A percentile compares a stretch with the other conserved stretches of the same genome.
Conservation (phyloP, 2,797 vertebrate species). For the Etheostoma perlongum region DNA sequence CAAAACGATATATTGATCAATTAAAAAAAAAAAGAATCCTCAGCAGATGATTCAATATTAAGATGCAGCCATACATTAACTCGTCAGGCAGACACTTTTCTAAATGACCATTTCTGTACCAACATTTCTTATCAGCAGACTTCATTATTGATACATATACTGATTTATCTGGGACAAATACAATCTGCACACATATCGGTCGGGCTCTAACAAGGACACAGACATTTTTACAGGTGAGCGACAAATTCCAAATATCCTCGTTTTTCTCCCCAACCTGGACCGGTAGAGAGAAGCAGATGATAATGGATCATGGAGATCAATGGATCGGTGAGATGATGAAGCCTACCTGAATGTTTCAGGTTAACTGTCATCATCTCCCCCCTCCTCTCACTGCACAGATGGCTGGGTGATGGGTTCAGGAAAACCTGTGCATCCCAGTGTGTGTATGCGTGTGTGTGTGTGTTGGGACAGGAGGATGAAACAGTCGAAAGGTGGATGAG, state of each 20-base stretch:
- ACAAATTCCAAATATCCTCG: conserved; percentile 24
- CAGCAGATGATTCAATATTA: not conserved
- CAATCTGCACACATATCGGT: not conserved
- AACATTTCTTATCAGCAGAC: not conserved
- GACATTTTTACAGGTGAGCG: conserved; percentile 19
- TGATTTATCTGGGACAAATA: not conserved
- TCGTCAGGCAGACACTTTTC: too few relatives aligned
- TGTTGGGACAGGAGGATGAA: conserved; percentile 12
- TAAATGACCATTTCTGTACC: too few relatives aligned
- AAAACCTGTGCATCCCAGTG: conserved; percentile 23
- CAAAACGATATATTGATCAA: not conserved
- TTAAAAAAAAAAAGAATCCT: too few relatives aligned
- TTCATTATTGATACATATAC: not conserved
- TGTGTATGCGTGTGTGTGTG: not conserved
- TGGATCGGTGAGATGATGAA: conserved; percentile 42
- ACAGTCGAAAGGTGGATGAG: conserved; percentile 12
- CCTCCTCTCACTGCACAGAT: conserved; percentile 53
- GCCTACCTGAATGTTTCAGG: conserved; percentile 48
- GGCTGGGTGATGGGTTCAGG: conserved; percentile 50
- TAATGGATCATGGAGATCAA: conserved; percentile 22
- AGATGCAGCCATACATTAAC: not conserved
- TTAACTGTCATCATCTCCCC: conserved; percentile 34
- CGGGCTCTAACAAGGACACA: not conserved
- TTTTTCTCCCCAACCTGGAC: not conserved
- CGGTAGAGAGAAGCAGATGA: conserved; percentile 23